Base-by-base conservation (phyloP, 2,797 vertebrate species). In the Danio tinwini region DNA sequence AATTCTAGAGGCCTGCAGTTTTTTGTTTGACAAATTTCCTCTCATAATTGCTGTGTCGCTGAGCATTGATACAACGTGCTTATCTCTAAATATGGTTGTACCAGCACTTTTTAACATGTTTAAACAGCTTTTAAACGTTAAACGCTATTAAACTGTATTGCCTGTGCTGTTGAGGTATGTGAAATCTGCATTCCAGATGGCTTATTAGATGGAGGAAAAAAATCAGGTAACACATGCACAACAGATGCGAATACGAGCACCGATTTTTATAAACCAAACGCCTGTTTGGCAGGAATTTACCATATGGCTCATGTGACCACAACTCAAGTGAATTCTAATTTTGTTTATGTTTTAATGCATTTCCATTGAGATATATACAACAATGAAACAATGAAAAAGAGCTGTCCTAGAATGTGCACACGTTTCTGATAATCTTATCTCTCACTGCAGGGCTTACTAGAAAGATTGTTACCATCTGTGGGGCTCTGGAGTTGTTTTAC, bases 131-230 rank as follows among this genome's bases (percentile, higher is more conserved):
- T 80, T 80, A 80, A 80, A 80, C 6, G 78, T 80, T 73, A 80
- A 80, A 73, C 12, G 59, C 78, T 73, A 80, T 74, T 76, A 78
- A 68, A 68, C 63, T 65, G 69, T 82, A 78, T 74, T 77, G 70
- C 65, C 64, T 74, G 80, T 69, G 84, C 70, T 82, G 81, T 80
- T 71, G 78, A 78, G 67, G 76, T 79, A 81, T 0, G 61, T 84
- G 86, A 83, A 83, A 83, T 86, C 88, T 90, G 88, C 90, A 89
- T 88, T 87, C 87, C 83, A 87, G 81, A 88, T 87, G 84, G 50
- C 63, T 84, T 81, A 83, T 81, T 77, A 58, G 52, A 78, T 53
- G 37, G 47, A 16, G 40, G 5, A 61, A 74, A 67, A 45, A 72
- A 85, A 72, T 68, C 84, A 85, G 79, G 84, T 82, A 81, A 82